These are phyloP conservation scores for Liposcelis brunnea DNA, from an alignment of 2,888 invertebrate genomes.

Conservation along the genomic window DNA sequence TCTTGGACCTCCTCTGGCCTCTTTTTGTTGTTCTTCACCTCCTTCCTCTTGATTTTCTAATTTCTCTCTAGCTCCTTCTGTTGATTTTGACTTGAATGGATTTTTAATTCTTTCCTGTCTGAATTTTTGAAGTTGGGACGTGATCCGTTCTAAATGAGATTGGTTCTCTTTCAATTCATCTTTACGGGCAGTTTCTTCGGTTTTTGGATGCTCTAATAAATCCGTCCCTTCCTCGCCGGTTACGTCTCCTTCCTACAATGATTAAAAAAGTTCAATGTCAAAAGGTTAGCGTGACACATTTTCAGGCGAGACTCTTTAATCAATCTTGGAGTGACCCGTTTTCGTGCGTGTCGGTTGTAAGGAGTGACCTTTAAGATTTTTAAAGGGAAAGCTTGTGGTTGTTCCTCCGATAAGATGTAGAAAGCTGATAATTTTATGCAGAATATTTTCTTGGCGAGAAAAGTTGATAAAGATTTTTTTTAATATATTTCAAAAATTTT, in stretches of 20 bases:
- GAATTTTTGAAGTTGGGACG: background rate
- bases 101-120: constrained; percentile 14
- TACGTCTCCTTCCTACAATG: constrained; percentile 17
- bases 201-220: constrained; percentile 17
- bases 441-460: too few relatives aligned
- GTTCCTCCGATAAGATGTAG: too few relatives aligned
- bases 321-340: too few relatives aligned
- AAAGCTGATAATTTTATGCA: too few relatives aligned
- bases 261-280: too few relatives aligned
- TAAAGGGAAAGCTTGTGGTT: too few relatives aligned
- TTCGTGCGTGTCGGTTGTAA: too few relatives aligned
- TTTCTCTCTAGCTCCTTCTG: constrained; percentile 16
- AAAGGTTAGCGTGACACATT: too few relatives aligned
- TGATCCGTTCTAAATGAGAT: background rate
- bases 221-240: constrained; percentile 20
- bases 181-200: constrained; percentile 24
- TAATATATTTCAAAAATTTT: too few relatives aligned
- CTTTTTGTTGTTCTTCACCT: background rate
- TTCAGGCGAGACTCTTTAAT: too few relatives aligned
- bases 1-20: constrained; percentile 11
- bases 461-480: too few relatives aligned
- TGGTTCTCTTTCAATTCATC: constrained; percentile 29
- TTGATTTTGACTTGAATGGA: constrained; percentile 26
- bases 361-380: too few relatives aligned
- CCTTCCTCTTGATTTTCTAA: background rate